Evolutionary conservation across 2,888 invertebrate species (phyloP).

Genomic region (Drosophila nigritarsus): DNA sequence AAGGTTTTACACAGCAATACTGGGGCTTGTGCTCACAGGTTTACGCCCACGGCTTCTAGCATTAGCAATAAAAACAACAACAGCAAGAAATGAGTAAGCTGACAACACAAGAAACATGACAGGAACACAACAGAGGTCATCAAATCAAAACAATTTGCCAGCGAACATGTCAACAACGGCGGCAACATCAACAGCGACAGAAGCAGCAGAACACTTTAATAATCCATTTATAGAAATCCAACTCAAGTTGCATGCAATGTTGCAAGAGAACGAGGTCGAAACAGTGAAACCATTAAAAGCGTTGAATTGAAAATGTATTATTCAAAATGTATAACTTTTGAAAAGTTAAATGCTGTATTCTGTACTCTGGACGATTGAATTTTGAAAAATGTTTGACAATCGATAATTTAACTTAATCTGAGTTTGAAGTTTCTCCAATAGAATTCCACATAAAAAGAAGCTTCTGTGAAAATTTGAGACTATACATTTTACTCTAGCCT

Average conservation of each 20-base stretch:
- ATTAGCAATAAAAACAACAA: neutral
- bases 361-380: neutral
- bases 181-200: neutral
- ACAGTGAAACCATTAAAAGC: neutral
- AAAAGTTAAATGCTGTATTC: neutral
- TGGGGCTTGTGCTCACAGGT: neutral
- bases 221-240: constrained; percentile 3
- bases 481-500: neutral
- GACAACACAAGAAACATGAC: constrained; percentile 4
- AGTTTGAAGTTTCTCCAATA: neutral
- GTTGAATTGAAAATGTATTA: neutral
- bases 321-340: neutral
- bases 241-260: neutral
- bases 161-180: constrained; percentile 5
- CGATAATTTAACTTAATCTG: neutral
- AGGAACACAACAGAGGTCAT: constrained; percentile 34
- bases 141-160: constrained; percentile 48
- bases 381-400: neutral
- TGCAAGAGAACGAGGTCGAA: neutral
- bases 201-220: neutral
- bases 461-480: neutral
- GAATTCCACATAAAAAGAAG: neutral
- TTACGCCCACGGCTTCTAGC: neutral
- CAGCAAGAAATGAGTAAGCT: neutral
- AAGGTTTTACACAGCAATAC: neutral